These are phyloP conservation scores for Petrolisthes cinctipes DNA, from an alignment of 2,888 invertebrate genomes.

Conservation along the genomic window DNA sequence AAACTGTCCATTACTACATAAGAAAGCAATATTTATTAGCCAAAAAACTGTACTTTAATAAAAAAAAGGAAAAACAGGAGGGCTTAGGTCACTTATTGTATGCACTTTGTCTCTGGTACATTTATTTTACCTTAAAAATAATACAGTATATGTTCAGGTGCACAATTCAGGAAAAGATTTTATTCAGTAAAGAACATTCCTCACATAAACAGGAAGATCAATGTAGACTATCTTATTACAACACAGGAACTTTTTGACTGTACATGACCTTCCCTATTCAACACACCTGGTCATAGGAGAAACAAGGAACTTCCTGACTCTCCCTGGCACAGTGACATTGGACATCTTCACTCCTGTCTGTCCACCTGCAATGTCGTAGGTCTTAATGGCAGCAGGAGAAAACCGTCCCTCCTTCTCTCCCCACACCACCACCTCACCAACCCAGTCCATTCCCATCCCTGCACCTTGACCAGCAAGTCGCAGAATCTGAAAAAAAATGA, in stretches of 20 bases:
- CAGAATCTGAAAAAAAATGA: conserved; percentile 8
- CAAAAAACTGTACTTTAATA: no score
- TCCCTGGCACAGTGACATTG: conserved; percentile 14
- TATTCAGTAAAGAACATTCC: no score
- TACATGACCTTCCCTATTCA: no score
- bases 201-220: no score
- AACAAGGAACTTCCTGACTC: conserved; percentile 36
- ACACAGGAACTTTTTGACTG: not conserved
- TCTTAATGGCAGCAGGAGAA: conserved; percentile 15
- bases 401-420: conserved; percentile 35
- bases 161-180: no score
- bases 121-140: no score
- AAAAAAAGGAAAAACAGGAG: no score
- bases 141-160: no score
- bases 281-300: conserved; percentile 48
- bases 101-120: no score
- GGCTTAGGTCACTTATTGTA: no score
- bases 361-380: conserved; percentile 12
- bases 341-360: not conserved
- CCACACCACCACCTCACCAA: conserved; percentile 52
- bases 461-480: conserved; percentile 44
- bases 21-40: no score
- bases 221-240: not conserved
- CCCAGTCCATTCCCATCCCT: conserved; percentile 50
- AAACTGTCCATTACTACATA: no score